Evolutionary conservation across 2,797 vertebrate genomes (phyloP), one percentile per base, ranked within the genome.

Genomic region (Coregonus suidteri): DNA sequence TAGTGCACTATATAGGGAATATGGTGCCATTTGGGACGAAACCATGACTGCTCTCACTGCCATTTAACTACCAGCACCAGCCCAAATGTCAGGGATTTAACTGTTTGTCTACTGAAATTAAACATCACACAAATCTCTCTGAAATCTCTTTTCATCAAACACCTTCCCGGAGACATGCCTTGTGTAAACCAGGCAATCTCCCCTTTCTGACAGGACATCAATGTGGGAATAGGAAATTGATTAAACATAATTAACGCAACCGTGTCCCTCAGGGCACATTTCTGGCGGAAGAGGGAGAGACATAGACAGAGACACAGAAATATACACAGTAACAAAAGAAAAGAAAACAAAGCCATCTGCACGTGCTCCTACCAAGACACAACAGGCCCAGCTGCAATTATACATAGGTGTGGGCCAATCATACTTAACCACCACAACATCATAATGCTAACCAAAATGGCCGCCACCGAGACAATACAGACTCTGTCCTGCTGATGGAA

Each of bases 361-460:
- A 62, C 20, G 1, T 25, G 6, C n/a, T 62, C 20, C n/a, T 20
- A n/a, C 59, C 13, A 66, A 34, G 64, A 66, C 30, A 31, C 64
- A 62, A 3, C n/a, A 9, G n/a, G 6, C 59, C 4, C 59, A 62
- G n/a, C n/a, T 20, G 59, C 59, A 62, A 80, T 79, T 51, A 70
- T 41, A 77, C 68, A 52, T 75, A 81, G 75, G 62, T 73, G 53
- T 73, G 51, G 51, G 34, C 65, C 69, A 71, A 81, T 82, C 77
- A 73, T 68, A 70, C 75, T 15, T 79, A 75, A 76, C 65, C 30
- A 59, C 34, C 18, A 37, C 77, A 81, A 35, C 62, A 53, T 76
- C 56, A 75, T 83, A 79, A 78, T 70, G 70, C 34, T 47, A 70
- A 71, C 52, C 66, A 74, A 67, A 66, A 16, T 30, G 64, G 15